Evolutionary conservation across 2,113 vertebrate genomes (phyloP).

Genomic region (Carassius auratus): DNA sequence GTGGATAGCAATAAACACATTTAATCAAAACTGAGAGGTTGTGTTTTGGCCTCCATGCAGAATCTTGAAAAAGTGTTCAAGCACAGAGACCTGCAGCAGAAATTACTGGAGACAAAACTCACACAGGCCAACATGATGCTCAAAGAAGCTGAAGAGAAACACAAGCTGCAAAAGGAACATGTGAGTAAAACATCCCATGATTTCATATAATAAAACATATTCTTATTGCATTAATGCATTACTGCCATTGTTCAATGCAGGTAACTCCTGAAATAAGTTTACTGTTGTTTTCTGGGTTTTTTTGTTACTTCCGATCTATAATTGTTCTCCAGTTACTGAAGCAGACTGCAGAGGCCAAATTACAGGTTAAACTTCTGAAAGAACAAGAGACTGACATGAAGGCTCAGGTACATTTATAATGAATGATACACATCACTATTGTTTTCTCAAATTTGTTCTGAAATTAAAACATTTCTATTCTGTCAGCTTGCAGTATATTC

Average conservation of each 20-base stretch:
- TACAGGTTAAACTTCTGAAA: constrained; percentile 87
- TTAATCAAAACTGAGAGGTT: not conserved
- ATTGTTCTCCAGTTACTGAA: constrained; percentile 81
- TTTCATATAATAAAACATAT: not conserved
- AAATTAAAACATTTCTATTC: not conserved
- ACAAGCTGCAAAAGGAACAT: constrained; percentile 88
- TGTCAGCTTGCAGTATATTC: constrained; percentile 90
- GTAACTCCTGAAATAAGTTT: not conserved
- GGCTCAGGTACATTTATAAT: constrained; percentile 81
- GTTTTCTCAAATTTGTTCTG: not conserved
- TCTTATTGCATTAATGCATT: not conserved
- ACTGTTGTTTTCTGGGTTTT: not conserved
- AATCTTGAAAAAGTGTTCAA: constrained; percentile 99
- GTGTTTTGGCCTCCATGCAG: constrained; percentile 65
- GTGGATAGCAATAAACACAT: not conserved
- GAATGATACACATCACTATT: constrained; percentile 7
- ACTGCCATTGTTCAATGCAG: not conserved
- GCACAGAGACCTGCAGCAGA: constrained; percentile 95
- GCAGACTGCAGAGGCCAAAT: constrained; percentile 87
- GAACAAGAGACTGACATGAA: constrained; percentile 89
- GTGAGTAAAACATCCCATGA: constrained; percentile 69
- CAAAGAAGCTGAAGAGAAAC: constrained; percentile 86
- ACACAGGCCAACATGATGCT: constrained; percentile 88
- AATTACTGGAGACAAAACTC: constrained; percentile 93
- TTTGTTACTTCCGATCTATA: no score